phyloP scores from a whole-genome alignment of 2,888 invertebrate genomes.

The Pteria penguin region DNA sequence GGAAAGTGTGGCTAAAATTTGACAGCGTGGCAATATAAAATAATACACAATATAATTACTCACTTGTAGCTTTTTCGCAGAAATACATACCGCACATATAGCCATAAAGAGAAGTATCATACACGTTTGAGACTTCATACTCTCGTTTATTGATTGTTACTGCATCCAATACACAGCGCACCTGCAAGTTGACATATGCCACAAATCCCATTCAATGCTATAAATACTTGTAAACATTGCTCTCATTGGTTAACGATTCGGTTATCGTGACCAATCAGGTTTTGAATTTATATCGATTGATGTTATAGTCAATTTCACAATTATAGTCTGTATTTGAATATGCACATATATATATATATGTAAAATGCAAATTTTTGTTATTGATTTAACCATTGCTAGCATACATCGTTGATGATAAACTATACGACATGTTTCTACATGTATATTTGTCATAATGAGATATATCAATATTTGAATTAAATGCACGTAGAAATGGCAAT shows the following conservation, averaged over 20 bases:
- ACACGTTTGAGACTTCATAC: neutral
- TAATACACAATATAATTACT: neutral
- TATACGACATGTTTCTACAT: too few relatives aligned
- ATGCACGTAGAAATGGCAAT: too few relatives aligned
- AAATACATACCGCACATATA: neutral
- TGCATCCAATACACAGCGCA: conserved; percentile 2
- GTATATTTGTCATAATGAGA: too few relatives aligned
- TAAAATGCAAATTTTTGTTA: too few relatives aligned
- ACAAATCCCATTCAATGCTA: neutral
- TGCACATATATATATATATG: too few relatives aligned
- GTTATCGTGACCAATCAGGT: neutral
- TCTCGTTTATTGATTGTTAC: neutral
- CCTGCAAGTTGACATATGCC: conserved; percentile 12
- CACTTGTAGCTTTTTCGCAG: neutral
- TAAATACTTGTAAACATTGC: neutral
- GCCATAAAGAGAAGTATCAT: neutral
- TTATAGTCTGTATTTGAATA: too few relatives aligned
- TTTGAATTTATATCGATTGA: neutral
- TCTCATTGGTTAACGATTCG: neutral
- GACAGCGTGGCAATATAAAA: neutral
- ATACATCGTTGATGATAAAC: too few relatives aligned
- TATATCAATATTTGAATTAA: too few relatives aligned
- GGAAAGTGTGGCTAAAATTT: neutral
- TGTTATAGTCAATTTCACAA: too few relatives aligned
- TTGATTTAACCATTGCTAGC: too few relatives aligned